These are phyloP conservation scores for Lacerta viridis DNA, from an alignment of 2,797 vertebrate genomes.

Conservation along the genomic window DNA sequence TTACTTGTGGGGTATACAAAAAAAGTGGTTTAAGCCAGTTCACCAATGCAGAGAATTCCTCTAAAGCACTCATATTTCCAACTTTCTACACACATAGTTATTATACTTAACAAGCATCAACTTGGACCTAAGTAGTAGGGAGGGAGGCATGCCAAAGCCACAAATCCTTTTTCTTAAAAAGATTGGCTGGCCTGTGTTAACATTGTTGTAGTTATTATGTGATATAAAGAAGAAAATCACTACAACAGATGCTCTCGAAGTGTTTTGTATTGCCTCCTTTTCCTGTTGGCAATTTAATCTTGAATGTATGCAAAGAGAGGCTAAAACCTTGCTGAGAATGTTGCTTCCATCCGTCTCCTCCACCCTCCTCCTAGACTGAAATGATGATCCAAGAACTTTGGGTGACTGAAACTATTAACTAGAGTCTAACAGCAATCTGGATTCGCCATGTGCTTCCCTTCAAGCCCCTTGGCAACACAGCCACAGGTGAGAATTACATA, in stretches of 20 bases:
- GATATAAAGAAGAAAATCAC: background rate
- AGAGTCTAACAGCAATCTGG: background rate
- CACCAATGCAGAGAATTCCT: background rate
- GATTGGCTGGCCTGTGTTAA: background rate
- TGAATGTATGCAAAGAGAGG: background rate
- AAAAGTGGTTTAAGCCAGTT: background rate
- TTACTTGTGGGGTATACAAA: background rate
- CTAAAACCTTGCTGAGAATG: background rate
- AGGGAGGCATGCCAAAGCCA: background rate
- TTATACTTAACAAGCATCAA: slow-evolving; percentile 5
- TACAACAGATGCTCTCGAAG: background rate
- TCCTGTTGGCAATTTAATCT: background rate
- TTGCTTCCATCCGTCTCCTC: background rate
- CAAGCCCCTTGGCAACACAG: background rate
- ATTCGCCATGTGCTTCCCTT: background rate
- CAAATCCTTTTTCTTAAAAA: slow-evolving; percentile 21
- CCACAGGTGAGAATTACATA: background rate
- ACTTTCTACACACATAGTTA: background rate
- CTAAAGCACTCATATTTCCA: background rate
- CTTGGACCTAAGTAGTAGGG: background rate
- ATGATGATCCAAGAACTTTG: background rate
- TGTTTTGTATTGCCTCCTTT: background rate
- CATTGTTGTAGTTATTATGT: background rate
- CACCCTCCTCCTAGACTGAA: background rate
- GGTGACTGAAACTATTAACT: background rate